These are phyloP conservation scores for Thysanoteuthis rhombus DNA, from an alignment of 2,888 invertebrate species.

Conservation along the genomic window DNA sequence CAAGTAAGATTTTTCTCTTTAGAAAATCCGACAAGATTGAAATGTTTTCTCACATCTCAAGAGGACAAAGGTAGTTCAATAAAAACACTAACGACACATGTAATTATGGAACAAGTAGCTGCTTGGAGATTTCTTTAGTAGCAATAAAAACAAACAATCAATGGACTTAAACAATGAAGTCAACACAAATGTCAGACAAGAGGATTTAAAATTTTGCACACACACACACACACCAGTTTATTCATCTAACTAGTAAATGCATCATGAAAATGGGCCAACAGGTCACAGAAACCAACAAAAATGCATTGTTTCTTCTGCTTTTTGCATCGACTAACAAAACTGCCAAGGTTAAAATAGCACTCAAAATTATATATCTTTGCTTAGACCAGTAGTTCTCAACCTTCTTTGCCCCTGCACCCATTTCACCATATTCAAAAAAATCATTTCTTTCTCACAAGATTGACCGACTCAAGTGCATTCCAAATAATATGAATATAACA, in stretches of 20 bases:
- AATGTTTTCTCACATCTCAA: not conserved
- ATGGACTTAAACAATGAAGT: not conserved
- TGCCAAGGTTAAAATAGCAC: not conserved
- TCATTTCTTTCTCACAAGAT: too few species aligned
- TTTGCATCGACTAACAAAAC: not conserved
- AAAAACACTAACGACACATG: not conserved
- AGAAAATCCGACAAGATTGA: not conserved
- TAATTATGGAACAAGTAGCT: not conserved
- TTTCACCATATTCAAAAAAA: too few species aligned
- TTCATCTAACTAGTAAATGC: not conserved
- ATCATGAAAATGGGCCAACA: not conserved
- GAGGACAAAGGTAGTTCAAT: not conserved
- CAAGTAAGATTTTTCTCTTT: not conserved
- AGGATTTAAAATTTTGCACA: not conserved
- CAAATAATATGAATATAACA: too few species aligned
- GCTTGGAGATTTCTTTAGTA: not conserved
- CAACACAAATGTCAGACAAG: not conserved
- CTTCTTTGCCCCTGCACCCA: too few species aligned
- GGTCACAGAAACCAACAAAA: not conserved
- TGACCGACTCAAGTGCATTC: too few species aligned
- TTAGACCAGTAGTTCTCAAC: too few species aligned
- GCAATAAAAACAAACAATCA: constrained; percentile 1
- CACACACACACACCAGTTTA: not conserved
- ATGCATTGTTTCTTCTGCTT: not conserved
- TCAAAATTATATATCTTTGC: not conserved